Evolutionary conservation across 2,797 vertebrate genomes (phyloP).

Genomic region (Atherinosoma microstoma): DNA sequence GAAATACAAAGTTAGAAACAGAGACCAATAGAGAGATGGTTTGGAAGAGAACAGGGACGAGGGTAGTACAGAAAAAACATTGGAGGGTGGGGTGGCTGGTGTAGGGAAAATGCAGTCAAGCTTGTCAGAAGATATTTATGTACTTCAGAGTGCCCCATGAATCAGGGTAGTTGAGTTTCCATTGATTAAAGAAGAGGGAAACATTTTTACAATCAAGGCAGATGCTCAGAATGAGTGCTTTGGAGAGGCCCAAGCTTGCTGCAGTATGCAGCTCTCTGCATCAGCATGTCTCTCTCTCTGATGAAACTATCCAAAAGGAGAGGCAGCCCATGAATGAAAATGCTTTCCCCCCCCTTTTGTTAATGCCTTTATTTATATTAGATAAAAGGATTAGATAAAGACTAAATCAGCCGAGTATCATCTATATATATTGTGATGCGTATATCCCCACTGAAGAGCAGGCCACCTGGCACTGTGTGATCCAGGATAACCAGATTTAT

Average conservation of each 20-base stretch:
- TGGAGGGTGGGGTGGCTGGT: slow-evolving; percentile 7
- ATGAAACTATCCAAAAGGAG: slow-evolving; percentile 30
- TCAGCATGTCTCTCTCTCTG: slow-evolving; percentile 32
- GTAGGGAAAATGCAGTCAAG: slow-evolving; percentile 58
- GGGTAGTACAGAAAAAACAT: slow-evolving; percentile 39
- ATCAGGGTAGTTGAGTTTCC: slow-evolving; percentile 79
- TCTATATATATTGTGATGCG: background rate
- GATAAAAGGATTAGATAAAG: background rate
- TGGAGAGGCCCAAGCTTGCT: slow-evolving; percentile 59
- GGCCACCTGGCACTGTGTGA: background rate
- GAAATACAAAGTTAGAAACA: slow-evolving; percentile 27
- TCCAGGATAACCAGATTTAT: slow-evolving; percentile 21
- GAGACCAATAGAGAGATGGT: slow-evolving; percentile 22
- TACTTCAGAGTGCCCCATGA: slow-evolving; percentile 76
- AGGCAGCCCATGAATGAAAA: slow-evolving; percentile 22
- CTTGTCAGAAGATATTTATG: slow-evolving; percentile 82
- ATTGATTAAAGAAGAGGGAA: slow-evolving; percentile 85
- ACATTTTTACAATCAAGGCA: slow-evolving; percentile 80
- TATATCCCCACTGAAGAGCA: background rate
- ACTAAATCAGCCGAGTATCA: slow-evolving; percentile 6
- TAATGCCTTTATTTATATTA: slow-evolving; percentile 1
- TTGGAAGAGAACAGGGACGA: slow-evolving; percentile 28
- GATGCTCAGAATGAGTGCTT: slow-evolving; percentile 70
- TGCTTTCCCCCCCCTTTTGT: background rate
- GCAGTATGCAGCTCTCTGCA: slow-evolving; percentile 43